phyloP scores from a whole-genome alignment of 2,113 vertebrate genomes.

The Gymnobelideus leadbeateri region DNA sequence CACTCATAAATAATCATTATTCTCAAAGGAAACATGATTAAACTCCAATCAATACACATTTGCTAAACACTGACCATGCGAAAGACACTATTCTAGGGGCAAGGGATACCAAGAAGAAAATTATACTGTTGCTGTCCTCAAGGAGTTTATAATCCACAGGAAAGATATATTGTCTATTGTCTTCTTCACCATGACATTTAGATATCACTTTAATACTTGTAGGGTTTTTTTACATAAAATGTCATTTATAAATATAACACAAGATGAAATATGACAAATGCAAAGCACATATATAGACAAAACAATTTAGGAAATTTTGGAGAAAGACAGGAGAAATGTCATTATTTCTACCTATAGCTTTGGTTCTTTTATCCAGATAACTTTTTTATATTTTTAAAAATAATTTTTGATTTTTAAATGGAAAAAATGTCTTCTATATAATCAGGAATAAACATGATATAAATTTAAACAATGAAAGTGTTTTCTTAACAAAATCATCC shows the following conservation, averaged over 20 bases:
- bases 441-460: not conserved
- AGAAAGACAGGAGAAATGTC: not conserved
- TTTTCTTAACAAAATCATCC: not conserved
- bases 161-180: not conserved
- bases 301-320: not conserved
- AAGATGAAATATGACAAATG: not conserved
- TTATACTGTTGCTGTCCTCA: not conserved
- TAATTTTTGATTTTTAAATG: not conserved
- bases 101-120: not conserved
- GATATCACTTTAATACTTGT: not conserved
- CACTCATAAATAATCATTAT: not conserved
- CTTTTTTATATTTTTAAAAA: too few relatives aligned
- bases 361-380: not conserved
- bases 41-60: not conserved
- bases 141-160: not conserved
- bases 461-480: not conserved
- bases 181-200: not conserved
- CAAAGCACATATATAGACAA: not conserved
- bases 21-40: not conserved
- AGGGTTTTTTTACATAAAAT: not conserved
- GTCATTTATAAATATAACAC: not conserved
- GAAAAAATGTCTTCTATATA: not conserved
- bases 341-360: not conserved
- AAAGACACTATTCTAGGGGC: not conserved
- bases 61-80: not conserved